phyloP scores from a whole-genome alignment of 2,797 vertebrate genomes.

The Monodelphis domestica region DNA sequence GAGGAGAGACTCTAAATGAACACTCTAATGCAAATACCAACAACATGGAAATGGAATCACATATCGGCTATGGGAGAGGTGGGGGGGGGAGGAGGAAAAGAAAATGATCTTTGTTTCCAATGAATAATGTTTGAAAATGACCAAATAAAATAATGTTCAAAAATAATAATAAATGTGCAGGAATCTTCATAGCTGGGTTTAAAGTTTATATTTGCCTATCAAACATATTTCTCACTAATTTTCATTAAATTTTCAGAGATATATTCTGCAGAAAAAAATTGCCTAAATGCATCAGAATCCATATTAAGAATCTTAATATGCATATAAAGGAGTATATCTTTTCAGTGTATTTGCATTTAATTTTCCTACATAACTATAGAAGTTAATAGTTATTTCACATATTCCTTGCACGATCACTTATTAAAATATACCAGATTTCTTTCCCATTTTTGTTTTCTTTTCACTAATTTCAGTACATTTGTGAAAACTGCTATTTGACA shows the following conservation, averaged over 20 bases:
- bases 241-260: neutral
- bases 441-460: neutral
- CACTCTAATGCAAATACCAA: too few species aligned
- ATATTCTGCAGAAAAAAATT: neutral
- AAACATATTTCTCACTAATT: conserved; percentile 24
- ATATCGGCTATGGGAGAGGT: too few species aligned
- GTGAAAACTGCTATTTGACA: neutral
- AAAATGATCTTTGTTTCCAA: too few species aligned
- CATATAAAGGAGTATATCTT: neutral
- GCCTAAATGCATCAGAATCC: neutral
- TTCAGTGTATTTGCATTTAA: neutral
- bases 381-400: neutral
- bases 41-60: too few species aligned
- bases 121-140: too few species aligned
- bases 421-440: conserved; percentile 5
- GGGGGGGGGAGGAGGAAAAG: too few species aligned
- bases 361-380: neutral
- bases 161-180: too few species aligned
- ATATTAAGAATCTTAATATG: neutral
- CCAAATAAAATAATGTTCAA: too few species aligned
- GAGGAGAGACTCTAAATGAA: too few species aligned
- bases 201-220: neutral
- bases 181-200: too few species aligned
- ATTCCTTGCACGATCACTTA: neutral
- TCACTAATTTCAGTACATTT: neutral